phyloP scores from a whole-genome alignment of 2,797 vertebrate species.

The Alectoris magna region DNA sequence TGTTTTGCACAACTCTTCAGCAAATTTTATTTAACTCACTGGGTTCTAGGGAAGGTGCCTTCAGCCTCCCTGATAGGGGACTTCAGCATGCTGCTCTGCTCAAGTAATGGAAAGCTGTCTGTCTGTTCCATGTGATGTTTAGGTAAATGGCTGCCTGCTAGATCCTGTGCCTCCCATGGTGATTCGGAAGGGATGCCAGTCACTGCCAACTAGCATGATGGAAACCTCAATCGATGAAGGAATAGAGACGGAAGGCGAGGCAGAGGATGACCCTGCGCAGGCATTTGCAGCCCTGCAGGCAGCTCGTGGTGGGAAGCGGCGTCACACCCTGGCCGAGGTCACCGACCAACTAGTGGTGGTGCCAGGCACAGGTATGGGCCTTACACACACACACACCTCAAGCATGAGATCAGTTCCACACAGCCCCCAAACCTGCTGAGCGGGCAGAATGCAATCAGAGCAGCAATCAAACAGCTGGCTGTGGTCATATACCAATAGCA shows the following conservation, averaged over 20 bases:
- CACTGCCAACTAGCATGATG: slow-evolving; percentile 97
- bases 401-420: neutral
- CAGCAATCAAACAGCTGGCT: neutral
- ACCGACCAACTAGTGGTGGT: slow-evolving; percentile 89
- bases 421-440: neutral
- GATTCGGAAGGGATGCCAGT: slow-evolving; percentile 92
- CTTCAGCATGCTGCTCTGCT: neutral
- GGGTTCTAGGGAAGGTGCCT: neutral
- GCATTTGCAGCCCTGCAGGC: slow-evolving; percentile 91
- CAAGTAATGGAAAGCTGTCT: neutral
- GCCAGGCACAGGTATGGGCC: slow-evolving; percentile 83
- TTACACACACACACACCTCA: neutral
- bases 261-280: slow-evolving; percentile 89
- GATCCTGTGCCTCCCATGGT: slow-evolving; percentile 90
- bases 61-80: neutral
- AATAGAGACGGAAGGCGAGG: slow-evolving; percentile 92
- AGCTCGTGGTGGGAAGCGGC: slow-evolving; percentile 89
- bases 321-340: slow-evolving; percentile 97
- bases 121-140: neutral
- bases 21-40: neutral
- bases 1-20: neutral
- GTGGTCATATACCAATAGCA: neutral
- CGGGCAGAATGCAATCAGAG: neutral
- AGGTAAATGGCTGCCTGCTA: slow-evolving; percentile 96
- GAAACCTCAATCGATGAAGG: slow-evolving; percentile 98